Evolutionary conservation across 2,888 invertebrate species (phyloP).

Genomic region (Synanthedon tipuliformis): DNA sequence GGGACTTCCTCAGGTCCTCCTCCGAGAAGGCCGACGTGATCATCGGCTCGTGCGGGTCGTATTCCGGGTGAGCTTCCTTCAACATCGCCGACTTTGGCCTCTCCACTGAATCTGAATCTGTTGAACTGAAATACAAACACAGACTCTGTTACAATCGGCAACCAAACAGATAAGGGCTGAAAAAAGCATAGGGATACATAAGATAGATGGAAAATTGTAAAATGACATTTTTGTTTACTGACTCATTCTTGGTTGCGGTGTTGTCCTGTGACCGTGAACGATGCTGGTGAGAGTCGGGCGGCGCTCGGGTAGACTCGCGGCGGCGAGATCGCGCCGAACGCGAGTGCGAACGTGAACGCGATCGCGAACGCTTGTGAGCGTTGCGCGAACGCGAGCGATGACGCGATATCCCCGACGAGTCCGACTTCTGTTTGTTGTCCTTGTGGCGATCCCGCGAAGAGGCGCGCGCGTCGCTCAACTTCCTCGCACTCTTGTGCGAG

Average conservation of each 20-base stretch:
- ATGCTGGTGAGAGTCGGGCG: conserved; percentile 15
- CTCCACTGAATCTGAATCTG: conserved; percentile 58
- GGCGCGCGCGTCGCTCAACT: conserved; percentile 27
- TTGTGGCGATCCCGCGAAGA: conserved; percentile 33
- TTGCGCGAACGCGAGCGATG: conserved; percentile 33
- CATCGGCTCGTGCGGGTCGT: conserved; percentile 64
- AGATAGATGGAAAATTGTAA: not conserved
- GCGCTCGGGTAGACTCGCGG: no score
- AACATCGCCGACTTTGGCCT: conserved; percentile 60
- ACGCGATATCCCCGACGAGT: conserved; percentile 31
- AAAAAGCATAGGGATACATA: no score
- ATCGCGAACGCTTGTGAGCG: conserved; percentile 24
- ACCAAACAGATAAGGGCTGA: no score
- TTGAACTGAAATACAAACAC: conserved; percentile 32
- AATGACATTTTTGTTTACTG: conserved; percentile 14
- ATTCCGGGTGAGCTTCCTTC: conserved; percentile 58
- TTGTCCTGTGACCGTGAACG: conserved; percentile 56
- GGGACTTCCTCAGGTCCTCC: conserved; percentile 54
- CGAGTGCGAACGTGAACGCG: conserved; percentile 10
- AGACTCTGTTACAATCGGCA: not conserved
- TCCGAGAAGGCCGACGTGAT: conserved; percentile 63
- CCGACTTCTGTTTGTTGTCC: conserved; percentile 35
- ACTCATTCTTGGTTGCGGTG: conserved; percentile 53
- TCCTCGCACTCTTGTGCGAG: conserved; percentile 36
- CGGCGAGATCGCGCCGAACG: conserved; percentile 11